Percentiles rank a stretch among this genome's conserved stretches.
These are phyloP conservation scores for Junonia oenone DNA, from an alignment of 2,888 invertebrate species.

Conservation along the genomic window DNA sequence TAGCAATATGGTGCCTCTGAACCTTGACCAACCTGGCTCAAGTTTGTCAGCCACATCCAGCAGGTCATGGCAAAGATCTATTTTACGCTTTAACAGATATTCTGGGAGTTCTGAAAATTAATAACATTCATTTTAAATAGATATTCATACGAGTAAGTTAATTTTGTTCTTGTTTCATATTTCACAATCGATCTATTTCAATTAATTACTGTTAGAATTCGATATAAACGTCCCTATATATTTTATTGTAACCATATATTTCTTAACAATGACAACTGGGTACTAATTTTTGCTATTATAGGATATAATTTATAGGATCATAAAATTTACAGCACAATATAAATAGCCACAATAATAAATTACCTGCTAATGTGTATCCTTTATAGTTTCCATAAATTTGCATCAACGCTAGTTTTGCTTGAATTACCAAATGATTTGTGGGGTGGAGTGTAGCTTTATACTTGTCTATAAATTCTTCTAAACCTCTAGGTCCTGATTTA, in stretches of 20 bases:
- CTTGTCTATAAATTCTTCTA: constrained; percentile 82
- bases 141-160: not conserved
- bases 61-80: constrained; percentile 83
- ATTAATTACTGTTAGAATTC: too few species aligned
- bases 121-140: not conserved
- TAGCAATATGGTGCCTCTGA: constrained; percentile 82
- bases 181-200: too few species aligned
- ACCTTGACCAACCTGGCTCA: constrained; percentile 82
- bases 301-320: not conserved
- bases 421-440: constrained; percentile 82
- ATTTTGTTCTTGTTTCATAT: not conserved
- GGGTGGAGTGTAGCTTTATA: constrained; percentile 83
- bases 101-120: constrained; percentile 77
- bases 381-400: constrained; percentile 84
- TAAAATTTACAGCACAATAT: not conserved
- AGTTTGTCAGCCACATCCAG: constrained; percentile 81
- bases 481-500: constrained; percentile 71
- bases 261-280: too few species aligned
- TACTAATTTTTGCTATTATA: not conserved
- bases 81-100: constrained; percentile 78
- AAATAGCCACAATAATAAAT: not conserved
- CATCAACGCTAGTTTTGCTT: constrained; percentile 83
- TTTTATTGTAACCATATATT: too few species aligned
- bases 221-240: too few species aligned
- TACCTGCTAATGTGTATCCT: constrained; percentile 79